Conservation (phyloP, 2,797 vertebrate genomes). For the Tarsius wallacei region DNA sequence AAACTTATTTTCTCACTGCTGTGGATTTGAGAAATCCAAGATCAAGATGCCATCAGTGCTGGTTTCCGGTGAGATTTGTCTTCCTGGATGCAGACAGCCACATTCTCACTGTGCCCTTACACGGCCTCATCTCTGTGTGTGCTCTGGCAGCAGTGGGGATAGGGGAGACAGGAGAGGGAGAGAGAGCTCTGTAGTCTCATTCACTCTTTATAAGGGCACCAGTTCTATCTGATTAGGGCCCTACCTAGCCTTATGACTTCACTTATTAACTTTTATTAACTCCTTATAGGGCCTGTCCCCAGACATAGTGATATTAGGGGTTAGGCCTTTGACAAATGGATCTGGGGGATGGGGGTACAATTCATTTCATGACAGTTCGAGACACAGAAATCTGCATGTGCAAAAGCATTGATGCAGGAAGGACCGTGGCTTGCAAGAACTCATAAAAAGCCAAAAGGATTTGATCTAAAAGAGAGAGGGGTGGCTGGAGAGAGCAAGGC, state of each 20-base stretch:
- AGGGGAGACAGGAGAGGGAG: too few species aligned
- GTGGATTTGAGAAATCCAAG: neutral
- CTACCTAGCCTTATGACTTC: neutral
- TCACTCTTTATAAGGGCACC: neutral
- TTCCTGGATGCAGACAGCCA: neutral
- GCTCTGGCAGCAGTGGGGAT: neutral
- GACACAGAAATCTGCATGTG: neutral
- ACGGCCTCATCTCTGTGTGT: neutral
- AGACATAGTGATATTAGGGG: neutral
- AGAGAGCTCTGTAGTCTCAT: neutral
- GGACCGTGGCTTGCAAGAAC: neutral
- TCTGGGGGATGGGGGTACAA: neutral
- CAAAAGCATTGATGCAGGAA: neutral
- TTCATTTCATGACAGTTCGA: neutral
- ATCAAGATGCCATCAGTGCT: neutral
- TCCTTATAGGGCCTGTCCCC: neutral
- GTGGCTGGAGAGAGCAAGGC: neutral
- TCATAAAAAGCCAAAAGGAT: neutral
- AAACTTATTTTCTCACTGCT: neutral
- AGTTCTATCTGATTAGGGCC: neutral
- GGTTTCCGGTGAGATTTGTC: neutral
- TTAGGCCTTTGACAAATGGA: neutral
- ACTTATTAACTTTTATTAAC: neutral
- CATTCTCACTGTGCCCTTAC: neutral
- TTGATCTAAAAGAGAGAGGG: neutral